Evolutionary conservation across 2,797 vertebrate genomes (phyloP), one percentile per base, ranked within the genome.

Genomic region (Carcharodon carcharias): DNA sequence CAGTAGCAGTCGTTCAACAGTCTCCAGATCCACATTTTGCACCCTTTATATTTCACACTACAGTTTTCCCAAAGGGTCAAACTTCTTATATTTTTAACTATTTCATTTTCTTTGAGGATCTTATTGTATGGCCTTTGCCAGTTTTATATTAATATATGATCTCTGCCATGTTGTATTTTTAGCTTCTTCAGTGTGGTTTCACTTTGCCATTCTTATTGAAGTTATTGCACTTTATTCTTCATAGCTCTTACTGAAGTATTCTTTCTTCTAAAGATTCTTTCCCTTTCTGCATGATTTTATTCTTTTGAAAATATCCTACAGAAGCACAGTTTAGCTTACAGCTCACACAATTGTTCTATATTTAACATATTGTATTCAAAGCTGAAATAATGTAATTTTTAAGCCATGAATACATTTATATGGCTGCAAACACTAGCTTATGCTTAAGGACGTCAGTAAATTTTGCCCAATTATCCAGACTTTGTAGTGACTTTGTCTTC

Each of bases 181-280:
- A 18, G n/a, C 12, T 85, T 85, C 80, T 85, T 85, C 80, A n/a
- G 80, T 45, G 80, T n/a, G 45, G 80, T 28, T 85, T 45, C 80
- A 85, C 80, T 85, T 85, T 85, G 35, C 21, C 80, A 85, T 85
- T 85, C 80, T 85, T 85, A 85, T 85, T 85, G 80, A 85, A 85
- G 80, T 85, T 40, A n/a, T n/a, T 45, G 80, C 35, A 16, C 80
- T 85, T 85, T 85, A 85, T 85, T 85, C 80, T 85, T 85, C 80
- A 85, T 85, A 45, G 80, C 45, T 85, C 31, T 85, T n/a, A 85
- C n/a, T 45, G 80, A 85, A 85, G 80, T 85, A 45, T 85, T 85
- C 80, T 85, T 85, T 85, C 80, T 85, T 85, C 40, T 85, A 85
- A 85, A 85, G 80, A 85, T 85, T 85, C 80, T 85, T 85, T 85